These are phyloP conservation scores for Cartodere bifasciata DNA, from an alignment of 2,888 invertebrate species.

Conservation along the genomic window DNA sequence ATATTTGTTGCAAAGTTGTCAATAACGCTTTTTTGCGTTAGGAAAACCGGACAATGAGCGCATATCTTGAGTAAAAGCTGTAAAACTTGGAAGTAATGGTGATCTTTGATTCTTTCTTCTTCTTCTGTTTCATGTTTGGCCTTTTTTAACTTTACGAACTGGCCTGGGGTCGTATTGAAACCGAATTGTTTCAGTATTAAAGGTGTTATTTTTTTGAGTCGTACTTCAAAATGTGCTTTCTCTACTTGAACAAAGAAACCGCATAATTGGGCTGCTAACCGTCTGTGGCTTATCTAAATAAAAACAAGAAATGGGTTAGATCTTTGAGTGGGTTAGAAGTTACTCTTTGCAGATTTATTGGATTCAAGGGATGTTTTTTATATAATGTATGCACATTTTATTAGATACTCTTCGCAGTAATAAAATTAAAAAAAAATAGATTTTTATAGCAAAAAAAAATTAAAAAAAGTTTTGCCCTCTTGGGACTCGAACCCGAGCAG, in stretches of 20 bases:
- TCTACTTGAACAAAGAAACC: constrained; percentile 72
- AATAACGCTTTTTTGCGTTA: constrained; percentile 40
- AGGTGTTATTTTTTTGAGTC: constrained; percentile 49
- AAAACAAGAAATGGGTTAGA: no score
- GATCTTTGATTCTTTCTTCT: constrained; percentile 53
- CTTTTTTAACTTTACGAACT: constrained; percentile 44
- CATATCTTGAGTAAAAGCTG: constrained; percentile 58
- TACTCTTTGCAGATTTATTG: no score
- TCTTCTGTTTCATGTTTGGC: constrained; percentile 35
- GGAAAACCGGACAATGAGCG: constrained; percentile 44
- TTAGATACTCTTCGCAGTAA: no score
- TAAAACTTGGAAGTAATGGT: constrained; percentile 61
- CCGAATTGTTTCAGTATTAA: constrained; percentile 34
- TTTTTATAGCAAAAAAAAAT: no score
- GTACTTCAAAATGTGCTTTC: constrained; percentile 51
- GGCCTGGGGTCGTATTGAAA: constrained; percentile 36
- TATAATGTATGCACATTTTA: no score
- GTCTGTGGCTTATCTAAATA: constrained; percentile 50
- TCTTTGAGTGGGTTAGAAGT: no score
- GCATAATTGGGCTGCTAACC: constrained; percentile 65
- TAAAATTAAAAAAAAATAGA: no score
- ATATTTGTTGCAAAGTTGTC: constrained; percentile 52
- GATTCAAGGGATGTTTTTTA: no score
- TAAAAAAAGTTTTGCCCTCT: no score
- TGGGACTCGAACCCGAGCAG: no score